Evolutionary conservation across 2,888 invertebrate genomes (phyloP), one percentile per base, ranked within the genome.

Genomic region (Mactromeris polynyma): DNA sequence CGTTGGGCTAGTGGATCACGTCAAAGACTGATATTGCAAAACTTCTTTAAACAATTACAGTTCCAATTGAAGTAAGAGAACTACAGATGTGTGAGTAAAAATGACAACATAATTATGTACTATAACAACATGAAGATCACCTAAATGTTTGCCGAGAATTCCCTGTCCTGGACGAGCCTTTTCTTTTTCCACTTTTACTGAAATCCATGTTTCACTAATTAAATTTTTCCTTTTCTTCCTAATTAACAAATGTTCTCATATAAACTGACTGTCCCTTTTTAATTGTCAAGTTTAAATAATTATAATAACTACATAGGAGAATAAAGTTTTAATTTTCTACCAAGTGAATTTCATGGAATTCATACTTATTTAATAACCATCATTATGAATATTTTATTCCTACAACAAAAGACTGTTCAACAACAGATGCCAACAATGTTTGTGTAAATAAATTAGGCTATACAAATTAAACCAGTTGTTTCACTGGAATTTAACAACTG

Each of bases 171-270:
- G 73, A 73, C 19, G 73, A 73, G 19, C 73, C 58, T n/a, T 64
- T 73, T 7, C 73, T 33, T 11, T 73, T 73, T 3, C 33, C 73
- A 73, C 73, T 73, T 33, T 73, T 73, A 73, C 73, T 73, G 36
- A 73, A 73, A 73, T 73, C 31, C 73, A 73, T 73, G 19, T 73
- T 33, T 73, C n/a, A n/a, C n/a, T 73, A 64, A 64, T 64, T n/a
- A 26, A 26, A 7, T 64, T 2, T 64, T 64, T 64, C 26, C 26
- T n/a, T n/a, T n/a, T n/a, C n/a, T n/a, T n/a, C 46, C 11, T 9
- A 46, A 46, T 64, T 6, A 64, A 64, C 58, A 7, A 64, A n/a
- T 58, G n/a, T 58, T 58, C 26, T 26, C 19, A 4, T 58, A 19
- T 2, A n/a, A 58, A 2, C 6, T 69, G 7, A 33, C 2, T 33